Base-by-base conservation (phyloP, 53 echinoderm and acorn worm genomes). In the Henricia sp. region DNA sequence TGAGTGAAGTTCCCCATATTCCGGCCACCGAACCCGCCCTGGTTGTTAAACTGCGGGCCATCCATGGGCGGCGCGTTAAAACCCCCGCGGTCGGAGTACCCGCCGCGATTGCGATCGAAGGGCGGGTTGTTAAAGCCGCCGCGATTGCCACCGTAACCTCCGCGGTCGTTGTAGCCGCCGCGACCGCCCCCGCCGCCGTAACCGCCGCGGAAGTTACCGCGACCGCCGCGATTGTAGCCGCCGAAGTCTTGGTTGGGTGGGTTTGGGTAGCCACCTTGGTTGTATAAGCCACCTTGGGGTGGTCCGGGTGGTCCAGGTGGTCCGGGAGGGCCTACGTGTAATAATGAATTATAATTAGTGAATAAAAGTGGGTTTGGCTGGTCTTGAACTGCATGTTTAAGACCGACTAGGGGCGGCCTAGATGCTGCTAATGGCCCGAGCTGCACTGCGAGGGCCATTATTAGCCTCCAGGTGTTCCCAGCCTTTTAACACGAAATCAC, bases 131-230 rank as follows among this genome's bases (percentile, higher is more conserved):
- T 83, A 29, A 83, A 64, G 60, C 53, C 29, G n/a, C 70, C 43
- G 58, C 85, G 82, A 56, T 30, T n/a, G n/a, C n/a, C n/a, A n/a
- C n/a, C n/a, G n/a, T n/a, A n/a, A n/a, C n/a, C n/a, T 12, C 76
- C 78, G 13, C 83, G 82, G 65, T 30, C 84, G 78, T 89, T 72
- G 84, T 84, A 85, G 6, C 92, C 90, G 23, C 87, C 84, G n/a
- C 93, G 85, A 3, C 92, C 90, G 23, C 87, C 84, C 21, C 93
- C 83, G 71, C 92, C 74, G 37, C 59, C 65, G 74, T 66, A 89
- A 4, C 90, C 87, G 27, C 91, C 87, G 14, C 92, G 72, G n/a
- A 75, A 46, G 55, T 77, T 63, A 13, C 37, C 83, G 41, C 67
- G 63, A 9, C 68, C 86, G 29, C 72, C 82, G 58, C 83, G 85